Evolutionary conservation across 2,888 invertebrate species (phyloP), one percentile per base, ranked within the genome.

Genomic region (Formica aserva): DNA sequence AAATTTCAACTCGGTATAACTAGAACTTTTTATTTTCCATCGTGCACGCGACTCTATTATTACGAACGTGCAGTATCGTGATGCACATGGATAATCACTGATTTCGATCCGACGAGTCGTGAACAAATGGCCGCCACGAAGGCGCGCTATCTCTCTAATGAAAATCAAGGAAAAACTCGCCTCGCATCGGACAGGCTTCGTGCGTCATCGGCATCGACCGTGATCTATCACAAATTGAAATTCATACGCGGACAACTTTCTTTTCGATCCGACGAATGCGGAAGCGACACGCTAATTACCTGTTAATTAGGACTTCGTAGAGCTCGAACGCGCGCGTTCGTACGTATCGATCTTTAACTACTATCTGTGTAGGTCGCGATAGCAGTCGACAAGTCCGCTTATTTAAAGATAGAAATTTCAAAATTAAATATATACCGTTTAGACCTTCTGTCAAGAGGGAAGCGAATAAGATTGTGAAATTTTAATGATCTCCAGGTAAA

Each of bases 191-290:
- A 41, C 35, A 18, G 52, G 32, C 60, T 78, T 74, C 55, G 74
- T 74, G 78, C 62, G 65, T 60, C 55, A 60, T 63, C 67, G 38
- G 15, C 62, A 78, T 74, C 76, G 69, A 22, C 29, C 22, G 74
- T 48, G 76, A 85, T 86, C 66, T 84, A 85, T 90, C 91, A 87
- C 89, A 88, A 87, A 91, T 87, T 87, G 85, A 88, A 89, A 87
- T 91, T 90, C 78, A 91, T 86, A 90, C 74, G 82, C 76, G 85
- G 81, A 57, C 69, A 81, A 32, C 38, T 65, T 32, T 55, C 55
- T 52, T 78, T 78, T 65, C 35, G 71, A 62, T 32, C n/a, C 78
- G 29, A 62, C 62, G 22, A 52, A 82, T 72, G 62, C 45, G 75
- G 77, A 86, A 67, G 66, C 76, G 35, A 38, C 85, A 77, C 85